These are phyloP conservation scores for Ephestia elutella DNA, from an alignment of 1,140 invertebrate species.

Conservation along the genomic window DNA sequence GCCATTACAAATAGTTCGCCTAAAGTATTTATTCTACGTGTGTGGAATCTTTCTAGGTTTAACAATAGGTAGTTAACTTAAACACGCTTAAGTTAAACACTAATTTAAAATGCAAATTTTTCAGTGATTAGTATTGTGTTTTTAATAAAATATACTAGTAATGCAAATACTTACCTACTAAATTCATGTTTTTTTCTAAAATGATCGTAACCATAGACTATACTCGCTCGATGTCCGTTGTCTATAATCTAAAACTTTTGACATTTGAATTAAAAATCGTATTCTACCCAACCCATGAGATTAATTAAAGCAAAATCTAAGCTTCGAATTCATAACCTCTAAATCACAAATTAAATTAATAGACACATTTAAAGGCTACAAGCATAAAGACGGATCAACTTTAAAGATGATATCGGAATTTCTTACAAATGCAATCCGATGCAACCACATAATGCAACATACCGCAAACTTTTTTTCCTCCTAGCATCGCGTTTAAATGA, in stretches of 20 bases:
- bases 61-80: not conserved
- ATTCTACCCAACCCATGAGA: too few species aligned
- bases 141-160: too few species aligned
- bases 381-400: not conserved
- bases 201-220: too few species aligned
- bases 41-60: not conserved
- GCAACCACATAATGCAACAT: not conserved
- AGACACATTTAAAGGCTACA: not conserved
- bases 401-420: slow-evolving; percentile 4
- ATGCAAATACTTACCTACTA: too few species aligned
- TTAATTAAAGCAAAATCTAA: too few species aligned
- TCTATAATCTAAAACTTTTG: too few species aligned
- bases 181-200: too few species aligned
- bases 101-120: not conserved
- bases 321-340: too few species aligned
- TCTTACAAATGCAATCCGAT: slow-evolving; percentile 8
- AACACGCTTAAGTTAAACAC: not conserved
- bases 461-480: slow-evolving; percentile 1
- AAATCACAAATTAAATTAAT: not conserved
- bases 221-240: too few species aligned
- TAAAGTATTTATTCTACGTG: not conserved
- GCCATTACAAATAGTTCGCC: not conserved
- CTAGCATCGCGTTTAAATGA: not conserved
- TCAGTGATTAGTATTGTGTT: not conserved
- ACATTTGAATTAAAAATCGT: too few species aligned